phyloP scores from a whole-genome alignment of 2,888 invertebrate genomes.

The Formica aserva region DNA sequence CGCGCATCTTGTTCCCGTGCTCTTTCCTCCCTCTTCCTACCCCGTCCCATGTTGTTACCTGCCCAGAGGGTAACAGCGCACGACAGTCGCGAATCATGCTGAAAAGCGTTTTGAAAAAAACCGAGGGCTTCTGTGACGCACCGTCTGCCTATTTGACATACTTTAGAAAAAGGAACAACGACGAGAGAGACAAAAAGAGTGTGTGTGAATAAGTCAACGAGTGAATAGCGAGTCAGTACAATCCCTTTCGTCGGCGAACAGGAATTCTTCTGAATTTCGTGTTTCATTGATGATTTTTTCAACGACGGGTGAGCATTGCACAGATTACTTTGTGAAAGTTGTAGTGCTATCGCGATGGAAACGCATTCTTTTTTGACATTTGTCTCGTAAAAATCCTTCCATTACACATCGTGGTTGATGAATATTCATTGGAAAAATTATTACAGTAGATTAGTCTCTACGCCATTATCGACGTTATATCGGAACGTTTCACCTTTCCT shows the following conservation, averaged over 20 bases:
- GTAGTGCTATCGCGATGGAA: slow-evolving; percentile 9
- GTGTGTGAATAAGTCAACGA: not conserved
- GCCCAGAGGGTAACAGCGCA: slow-evolving; percentile 28
- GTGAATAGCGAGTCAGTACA: slow-evolving; percentile 34
- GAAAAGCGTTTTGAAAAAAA: slow-evolving; percentile 63
- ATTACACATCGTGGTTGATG: not conserved
- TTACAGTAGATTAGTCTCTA: not conserved
- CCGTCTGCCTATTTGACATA: slow-evolving; percentile 39
- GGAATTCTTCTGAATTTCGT: slow-evolving; percentile 25
- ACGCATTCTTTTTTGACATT: not conserved
- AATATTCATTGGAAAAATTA: slow-evolving; percentile 7
- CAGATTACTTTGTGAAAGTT: slow-evolving; percentile 26
- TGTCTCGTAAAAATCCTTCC: not conserved
- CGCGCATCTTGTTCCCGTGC: slow-evolving; percentile 52
- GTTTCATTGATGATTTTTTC: slow-evolving; percentile 46
- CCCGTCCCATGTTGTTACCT: slow-evolving; percentile 2
- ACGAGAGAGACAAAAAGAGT: not conserved
- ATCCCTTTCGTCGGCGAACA: slow-evolving; percentile 19
- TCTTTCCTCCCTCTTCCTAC: slow-evolving; percentile 36
- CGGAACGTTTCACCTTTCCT: not conserved
- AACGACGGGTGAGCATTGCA: slow-evolving; percentile 2
- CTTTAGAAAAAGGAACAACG: not conserved
- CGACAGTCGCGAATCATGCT: slow-evolving; percentile 52
- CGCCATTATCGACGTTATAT: not conserved
- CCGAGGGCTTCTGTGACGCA: slow-evolving; percentile 32